Percentiles rank a stretch among this genome's conserved stretches.
Conservation (phyloP, 2,113 vertebrate genomes). For the Acanthisitta chloris region DNA sequence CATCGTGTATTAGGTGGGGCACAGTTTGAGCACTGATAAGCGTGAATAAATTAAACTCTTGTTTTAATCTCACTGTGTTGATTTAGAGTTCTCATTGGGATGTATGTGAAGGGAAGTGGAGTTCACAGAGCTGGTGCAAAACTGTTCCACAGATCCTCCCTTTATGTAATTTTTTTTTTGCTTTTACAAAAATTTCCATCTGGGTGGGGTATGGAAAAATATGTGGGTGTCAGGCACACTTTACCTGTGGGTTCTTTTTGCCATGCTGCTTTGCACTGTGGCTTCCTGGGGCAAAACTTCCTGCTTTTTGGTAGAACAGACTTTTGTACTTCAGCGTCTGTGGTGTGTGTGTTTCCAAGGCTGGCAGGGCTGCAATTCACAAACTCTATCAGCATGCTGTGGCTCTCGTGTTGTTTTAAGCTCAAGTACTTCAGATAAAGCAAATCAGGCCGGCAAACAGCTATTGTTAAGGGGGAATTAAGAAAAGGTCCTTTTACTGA, state of each 20-base stretch:
- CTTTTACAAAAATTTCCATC: background rate
- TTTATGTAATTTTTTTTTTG: background rate
- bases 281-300: background rate
- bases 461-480: background rate
- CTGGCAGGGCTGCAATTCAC: background rate
- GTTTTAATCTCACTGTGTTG: background rate
- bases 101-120: background rate
- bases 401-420: background rate
- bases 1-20: background rate
- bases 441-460: background rate
- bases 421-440: background rate
- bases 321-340: background rate
- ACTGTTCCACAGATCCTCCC: background rate
- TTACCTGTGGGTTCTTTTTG: background rate
- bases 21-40: background rate
- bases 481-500: background rate
- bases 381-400: rapidly evolving
- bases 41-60: background rate
- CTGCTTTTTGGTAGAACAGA: background rate
- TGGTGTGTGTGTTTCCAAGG: rapidly evolving
- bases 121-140: background rate
- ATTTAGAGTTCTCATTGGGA: background rate
- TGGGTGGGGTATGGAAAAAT: background rate
- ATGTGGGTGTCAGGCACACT: background rate
- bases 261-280: background rate